Conservation (phyloP, 1,140 invertebrate genomes). For the Eubasilissa regina region DNA sequence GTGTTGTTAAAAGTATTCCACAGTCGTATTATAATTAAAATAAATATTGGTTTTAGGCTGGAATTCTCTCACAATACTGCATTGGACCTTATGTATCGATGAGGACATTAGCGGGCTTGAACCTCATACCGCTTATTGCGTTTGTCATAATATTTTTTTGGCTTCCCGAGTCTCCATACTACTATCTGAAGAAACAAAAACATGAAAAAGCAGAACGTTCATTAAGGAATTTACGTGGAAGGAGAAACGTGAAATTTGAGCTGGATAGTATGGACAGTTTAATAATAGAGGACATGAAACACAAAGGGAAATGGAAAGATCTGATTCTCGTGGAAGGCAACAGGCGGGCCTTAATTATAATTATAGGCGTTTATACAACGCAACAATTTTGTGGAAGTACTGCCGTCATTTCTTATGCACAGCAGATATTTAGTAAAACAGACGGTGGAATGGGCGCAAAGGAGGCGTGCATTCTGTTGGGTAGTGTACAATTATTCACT, state of each 20-base stretch:
- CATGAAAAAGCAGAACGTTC: constrained; percentile 75
- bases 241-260: constrained; percentile 75
- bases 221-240: constrained; percentile 76
- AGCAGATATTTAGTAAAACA: constrained; percentile 79
- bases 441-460: constrained; percentile 71
- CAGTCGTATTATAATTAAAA: too few species aligned
- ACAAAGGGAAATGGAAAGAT: constrained; percentile 73
- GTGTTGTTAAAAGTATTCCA: too few species aligned
- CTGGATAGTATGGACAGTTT: constrained; percentile 75
- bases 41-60: constrained; percentile 70
- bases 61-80: constrained; percentile 79
- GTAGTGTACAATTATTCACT: constrained; percentile 78
- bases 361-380: constrained; percentile 78
- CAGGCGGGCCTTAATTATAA: constrained; percentile 77
- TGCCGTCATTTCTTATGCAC: constrained; percentile 82
- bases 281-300: constrained; percentile 72
- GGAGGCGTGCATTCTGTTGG: constrained; percentile 78
- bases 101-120: constrained; percentile 73
- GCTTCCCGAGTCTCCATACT: constrained; percentile 88
- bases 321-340: constrained; percentile 75
- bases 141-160: constrained; percentile 78
- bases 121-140: constrained; percentile 73
- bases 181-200: constrained; percentile 74
- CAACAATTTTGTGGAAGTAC: constrained; percentile 86
- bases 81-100: constrained; percentile 77